A percentile compares a stretch with the other conserved stretches of the same genome.
phyloP scores from a whole-genome alignment of 2,888 invertebrate species.

The Meloe dianella region DNA sequence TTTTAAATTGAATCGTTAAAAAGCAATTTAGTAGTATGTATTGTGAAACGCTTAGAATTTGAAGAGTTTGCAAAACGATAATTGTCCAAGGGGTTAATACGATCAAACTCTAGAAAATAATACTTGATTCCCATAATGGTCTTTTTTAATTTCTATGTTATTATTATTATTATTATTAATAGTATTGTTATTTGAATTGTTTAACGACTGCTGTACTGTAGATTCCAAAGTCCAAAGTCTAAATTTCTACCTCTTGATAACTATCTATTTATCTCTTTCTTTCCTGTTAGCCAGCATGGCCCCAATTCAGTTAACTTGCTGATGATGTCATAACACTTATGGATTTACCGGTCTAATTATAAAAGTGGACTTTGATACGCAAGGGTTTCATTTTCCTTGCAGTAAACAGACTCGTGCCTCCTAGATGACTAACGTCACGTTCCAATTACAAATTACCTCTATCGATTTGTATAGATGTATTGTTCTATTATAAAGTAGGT shows the following conservation, averaged over 20 bases:
- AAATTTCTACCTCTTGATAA: not conserved
- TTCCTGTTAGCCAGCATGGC: not conserved
- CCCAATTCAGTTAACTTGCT: not conserved
- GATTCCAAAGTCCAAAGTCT: constrained; percentile 7
- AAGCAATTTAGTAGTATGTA: no score
- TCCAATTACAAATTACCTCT: not conserved
- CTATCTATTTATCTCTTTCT: not conserved
- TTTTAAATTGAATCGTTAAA: no score
- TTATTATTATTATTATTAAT: not conserved
- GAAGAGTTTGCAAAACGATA: no score
- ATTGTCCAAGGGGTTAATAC: no score
- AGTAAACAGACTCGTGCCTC: not conserved
- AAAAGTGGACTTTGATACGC: constrained; percentile 5
- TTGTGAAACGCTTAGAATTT: no score
- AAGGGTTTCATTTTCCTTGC: not conserved
- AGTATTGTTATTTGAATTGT: not conserved
- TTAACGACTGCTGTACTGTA: constrained; percentile 5
- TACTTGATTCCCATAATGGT: no score
- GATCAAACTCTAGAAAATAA: no score
- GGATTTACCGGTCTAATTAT: not conserved
- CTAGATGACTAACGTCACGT: constrained; percentile 3
- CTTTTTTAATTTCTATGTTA: no score
- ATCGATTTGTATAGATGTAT: not conserved
- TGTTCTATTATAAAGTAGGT: no score
- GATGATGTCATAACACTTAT: not conserved